Base-by-base conservation (phyloP, 2,113 vertebrate species). In the Toxotes chatareus region DNA sequence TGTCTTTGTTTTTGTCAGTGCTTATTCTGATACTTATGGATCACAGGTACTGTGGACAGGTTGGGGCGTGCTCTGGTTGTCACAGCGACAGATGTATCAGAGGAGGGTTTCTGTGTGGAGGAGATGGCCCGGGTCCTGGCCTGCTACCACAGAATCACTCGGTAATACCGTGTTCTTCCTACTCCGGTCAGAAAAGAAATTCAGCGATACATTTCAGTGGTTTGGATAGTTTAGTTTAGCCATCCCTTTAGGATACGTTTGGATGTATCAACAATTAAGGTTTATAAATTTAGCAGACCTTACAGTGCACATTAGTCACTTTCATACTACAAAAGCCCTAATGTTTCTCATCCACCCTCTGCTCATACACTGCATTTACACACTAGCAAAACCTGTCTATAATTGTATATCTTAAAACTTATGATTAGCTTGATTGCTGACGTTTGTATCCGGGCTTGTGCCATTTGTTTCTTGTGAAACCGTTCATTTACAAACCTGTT, bases 91-190 rank as follows among this genome's bases (percentile, higher is more conserved):
- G 91, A 94, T 3, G 64, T 76, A 57, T 76, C 91, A 38, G 84
- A 94, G 27, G 94, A 94, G 19, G 86, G 92, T 16, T 73, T 86
- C 82, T 88, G 73, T 32, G 90, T 76, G 71, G 91, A 92, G 53
- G 89, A 92, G 75, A 84, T 96, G 84, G 92, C 91, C 59, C 86
- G 88, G 2, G 80, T 95, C 60, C 86, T 97, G 81, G 90, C 86
- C 62, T 97, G 96, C 84, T 95, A 96, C 65, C 92, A 97, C 86
- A 91, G 88, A 42, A 95, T 97, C 75, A 96, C 96, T n/a, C 95
- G 96, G 97, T 97, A 93, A 82, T 60, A 1, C 19, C 9, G 4
- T 4, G 0, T 13, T 42, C 14, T 23, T 27, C n/a, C 69, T 19
- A 2, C 23, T 17, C 51, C 23, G 13, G 46, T 60, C 23, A 27